Percentiles rank a stretch among this genome's conserved stretches.
Conservation (phyloP, 2,888 invertebrate species). For the Periphyllus acericola region DNA sequence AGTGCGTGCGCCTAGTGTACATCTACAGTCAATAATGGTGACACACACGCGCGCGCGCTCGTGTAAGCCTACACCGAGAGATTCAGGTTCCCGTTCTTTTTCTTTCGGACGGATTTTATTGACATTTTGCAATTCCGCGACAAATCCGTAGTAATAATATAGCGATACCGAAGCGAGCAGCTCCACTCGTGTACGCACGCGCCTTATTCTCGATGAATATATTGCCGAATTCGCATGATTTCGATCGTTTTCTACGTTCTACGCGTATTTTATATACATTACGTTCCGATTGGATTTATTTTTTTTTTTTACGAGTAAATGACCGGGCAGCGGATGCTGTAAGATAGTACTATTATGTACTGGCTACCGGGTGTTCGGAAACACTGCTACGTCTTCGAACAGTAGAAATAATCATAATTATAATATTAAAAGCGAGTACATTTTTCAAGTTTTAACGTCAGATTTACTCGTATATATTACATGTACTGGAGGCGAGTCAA, state of each 20-base stretch:
- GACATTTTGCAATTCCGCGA: constrained; percentile 44
- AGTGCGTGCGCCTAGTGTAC: not conserved
- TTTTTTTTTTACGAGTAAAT: constrained; percentile 18
- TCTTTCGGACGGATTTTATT: constrained; percentile 22
- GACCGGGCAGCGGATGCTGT: too few relatives aligned
- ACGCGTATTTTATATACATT: too few relatives aligned
- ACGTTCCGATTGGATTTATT: not conserved
- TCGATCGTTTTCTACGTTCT: not conserved
- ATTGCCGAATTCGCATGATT: constrained; percentile 55
- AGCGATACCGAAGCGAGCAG: too few relatives aligned
- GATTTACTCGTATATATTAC: too few relatives aligned
- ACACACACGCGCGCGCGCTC: not conserved
- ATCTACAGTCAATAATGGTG: constrained; percentile 23
- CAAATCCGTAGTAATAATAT: constrained; percentile 29
- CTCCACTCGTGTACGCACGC: not conserved
- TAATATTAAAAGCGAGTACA: not conserved
- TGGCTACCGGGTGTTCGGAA: not conserved
- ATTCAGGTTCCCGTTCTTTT: constrained; percentile 40
- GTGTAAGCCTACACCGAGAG: constrained; percentile 53
- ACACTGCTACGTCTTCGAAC: not conserved
- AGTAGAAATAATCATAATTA: not conserved
- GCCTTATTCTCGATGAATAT: not conserved
- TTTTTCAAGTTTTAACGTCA: constrained; percentile 1
- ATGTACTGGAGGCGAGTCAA: not conserved
- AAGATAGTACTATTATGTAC: not conserved